A percentile compares a stretch with the other conserved stretches of the same genome.
Conservation (phyloP, 2,888 invertebrate species). For the Lasioglossum zephyrum region DNA sequence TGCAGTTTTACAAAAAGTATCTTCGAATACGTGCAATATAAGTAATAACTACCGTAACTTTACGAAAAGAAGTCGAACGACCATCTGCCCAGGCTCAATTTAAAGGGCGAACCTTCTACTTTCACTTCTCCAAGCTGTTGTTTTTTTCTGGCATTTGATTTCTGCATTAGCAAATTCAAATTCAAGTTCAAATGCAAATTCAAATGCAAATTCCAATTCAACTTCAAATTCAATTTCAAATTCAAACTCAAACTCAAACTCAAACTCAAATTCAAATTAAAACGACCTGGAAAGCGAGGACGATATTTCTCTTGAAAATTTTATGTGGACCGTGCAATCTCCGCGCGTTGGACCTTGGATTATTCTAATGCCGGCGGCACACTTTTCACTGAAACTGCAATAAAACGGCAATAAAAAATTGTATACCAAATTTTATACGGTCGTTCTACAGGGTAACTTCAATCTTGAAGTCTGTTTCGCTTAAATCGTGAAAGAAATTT, state of each 20-base stretch:
- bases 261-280: too few relatives aligned
- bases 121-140: neutral
- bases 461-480: neutral
- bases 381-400: neutral
- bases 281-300: neutral
- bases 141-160: neutral
- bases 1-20: too few relatives aligned
- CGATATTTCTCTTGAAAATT: neutral
- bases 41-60: neutral
- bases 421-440: conserved; percentile 7
- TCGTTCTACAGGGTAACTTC: neutral
- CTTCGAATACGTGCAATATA: neutral
- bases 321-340: neutral
- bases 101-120: neutral
- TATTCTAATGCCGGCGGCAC: neutral
- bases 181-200: too few relatives aligned
- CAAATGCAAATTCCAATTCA: too few relatives aligned
- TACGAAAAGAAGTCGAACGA: neutral
- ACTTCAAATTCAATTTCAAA: too few relatives aligned
- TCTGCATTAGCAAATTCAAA: neutral
- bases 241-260: too few relatives aligned
- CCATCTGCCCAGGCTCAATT: neutral
- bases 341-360: neutral
- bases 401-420: neutral
- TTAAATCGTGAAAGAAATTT: neutral